Conservation (phyloP, 2,113 vertebrate genomes). For the Dasyurus viverrinus region DNA sequence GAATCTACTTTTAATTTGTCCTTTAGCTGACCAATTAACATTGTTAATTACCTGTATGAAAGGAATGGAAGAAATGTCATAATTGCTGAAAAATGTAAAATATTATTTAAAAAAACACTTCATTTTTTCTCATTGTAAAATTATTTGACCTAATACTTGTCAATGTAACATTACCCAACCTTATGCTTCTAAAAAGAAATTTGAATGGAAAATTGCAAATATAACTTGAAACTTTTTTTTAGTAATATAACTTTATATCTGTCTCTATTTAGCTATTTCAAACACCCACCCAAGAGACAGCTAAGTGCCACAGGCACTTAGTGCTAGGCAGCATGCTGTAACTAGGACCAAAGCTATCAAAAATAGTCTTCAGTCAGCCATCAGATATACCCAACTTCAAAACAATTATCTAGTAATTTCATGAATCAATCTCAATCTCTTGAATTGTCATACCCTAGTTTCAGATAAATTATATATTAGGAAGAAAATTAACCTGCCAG, state of each 20-base stretch:
- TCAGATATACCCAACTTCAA: constrained; percentile 4
- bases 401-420: constrained; percentile 7
- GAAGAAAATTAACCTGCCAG: not conserved
- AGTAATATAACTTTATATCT: constrained; percentile 13
- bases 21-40: not conserved
- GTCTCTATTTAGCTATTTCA: constrained; percentile 13
- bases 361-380: constrained; percentile 18
- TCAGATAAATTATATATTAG: constrained; percentile 34
- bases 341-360: not conserved
- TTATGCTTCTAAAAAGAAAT: not conserved
- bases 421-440: not conserved
- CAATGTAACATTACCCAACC: too few relatives aligned
- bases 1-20: not conserved
- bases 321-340: not conserved
- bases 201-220: not conserved
- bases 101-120: constrained; percentile 16
- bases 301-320: too few relatives aligned
- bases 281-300: not conserved
- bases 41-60: not conserved
- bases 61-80: not conserved
- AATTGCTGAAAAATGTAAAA: constrained; percentile 45
- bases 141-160: not conserved
- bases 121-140: not conserved
- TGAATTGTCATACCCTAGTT: not conserved
- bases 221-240: not conserved